Base-by-base conservation (phyloP, 2,888 invertebrate genomes). In the Zygaena filipendulae region DNA sequence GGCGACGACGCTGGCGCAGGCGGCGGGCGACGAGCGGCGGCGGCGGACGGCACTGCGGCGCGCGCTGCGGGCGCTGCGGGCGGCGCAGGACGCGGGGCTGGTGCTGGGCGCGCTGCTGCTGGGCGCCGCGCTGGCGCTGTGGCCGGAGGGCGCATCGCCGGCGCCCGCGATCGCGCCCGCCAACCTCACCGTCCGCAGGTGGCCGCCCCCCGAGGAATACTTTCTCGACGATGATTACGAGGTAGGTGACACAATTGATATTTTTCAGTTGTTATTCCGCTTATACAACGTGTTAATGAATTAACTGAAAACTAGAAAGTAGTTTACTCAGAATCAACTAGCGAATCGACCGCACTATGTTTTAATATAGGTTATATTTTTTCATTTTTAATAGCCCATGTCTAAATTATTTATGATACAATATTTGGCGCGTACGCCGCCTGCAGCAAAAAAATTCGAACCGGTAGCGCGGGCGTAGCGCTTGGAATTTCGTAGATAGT, bases 1-100 rank as follows among this genome's bases (percentile, higher is more conserved):
- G 2, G 75, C 84, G 3, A 84, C 84, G n/a, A 74, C 83, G 1
- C 51, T 82, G 11, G 75, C 84, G 1, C 84, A 84, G 47, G 74
- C 81, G 0, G 71, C 72, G 1, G 72, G 75, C 30, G 79, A 79
- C 46, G 79, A 79, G 32, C 41, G 47, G 4, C 60, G 74, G 28
- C 49, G 71, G 27, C 54, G 75, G 47, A 44, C 67, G 35, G 53
- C 75, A 36, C 29, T 83, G 40, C 35, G 79, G 42, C 42, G 84
- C 49, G 57, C 70, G 2, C 31, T 77, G 20, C 48, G 81, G 13
- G 79, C 71, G 11, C 52, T 79, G 3, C 52, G 77, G 6, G 77
- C 74, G 1, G 71, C 81, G 3, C 80, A 80, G 35, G 81, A 81
- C 23, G 36, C 74, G 2, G 81, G 81, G 0, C 52, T 81, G 20